A percentile compares a stretch with the other conserved stretches of the same genome.
These are phyloP conservation scores for Lydus trimaculatus DNA, from an alignment of 2,888 invertebrate genomes.

Conservation along the genomic window DNA sequence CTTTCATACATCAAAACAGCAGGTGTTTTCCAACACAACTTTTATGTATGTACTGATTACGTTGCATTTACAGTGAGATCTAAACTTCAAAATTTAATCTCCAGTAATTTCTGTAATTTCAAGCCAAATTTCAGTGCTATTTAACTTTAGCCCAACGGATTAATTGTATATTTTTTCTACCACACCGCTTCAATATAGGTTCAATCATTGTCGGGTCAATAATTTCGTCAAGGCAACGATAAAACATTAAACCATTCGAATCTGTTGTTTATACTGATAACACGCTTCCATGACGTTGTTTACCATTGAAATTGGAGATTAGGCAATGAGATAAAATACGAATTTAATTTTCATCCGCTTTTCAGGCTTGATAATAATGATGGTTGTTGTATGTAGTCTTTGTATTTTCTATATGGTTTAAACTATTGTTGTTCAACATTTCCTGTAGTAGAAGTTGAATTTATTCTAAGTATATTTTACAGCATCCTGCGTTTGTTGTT, in stretches of 20 bases:
- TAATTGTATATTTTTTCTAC: background rate
- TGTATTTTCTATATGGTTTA: constrained; percentile 1
- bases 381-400: background rate
- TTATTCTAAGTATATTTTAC: constrained; percentile 32
- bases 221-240: background rate
- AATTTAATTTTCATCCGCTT: constrained; percentile 2
- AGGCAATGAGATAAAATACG: background rate
- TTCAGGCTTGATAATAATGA: background rate
- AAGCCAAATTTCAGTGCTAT: background rate
- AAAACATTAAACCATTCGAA: background rate
- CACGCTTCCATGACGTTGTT: background rate
- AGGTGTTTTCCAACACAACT: background rate
- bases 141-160: background rate
- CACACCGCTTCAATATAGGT: background rate
- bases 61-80: background rate
- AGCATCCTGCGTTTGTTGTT: constrained; percentile 25
- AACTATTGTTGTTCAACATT: constrained; percentile 28
- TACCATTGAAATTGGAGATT: constrained; percentile 2
- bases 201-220: background rate
- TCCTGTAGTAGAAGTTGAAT: constrained; percentile 25
- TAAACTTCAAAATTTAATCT: background rate
- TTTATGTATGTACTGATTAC: background rate
- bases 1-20: background rate
- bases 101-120: background rate
- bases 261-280: constrained; percentile 1